These are phyloP conservation scores for Nemopilema nomurai DNA, from an alignment of 30 jellyfish, hydroid and myxozoan species.

Conservation along the genomic window DNA sequence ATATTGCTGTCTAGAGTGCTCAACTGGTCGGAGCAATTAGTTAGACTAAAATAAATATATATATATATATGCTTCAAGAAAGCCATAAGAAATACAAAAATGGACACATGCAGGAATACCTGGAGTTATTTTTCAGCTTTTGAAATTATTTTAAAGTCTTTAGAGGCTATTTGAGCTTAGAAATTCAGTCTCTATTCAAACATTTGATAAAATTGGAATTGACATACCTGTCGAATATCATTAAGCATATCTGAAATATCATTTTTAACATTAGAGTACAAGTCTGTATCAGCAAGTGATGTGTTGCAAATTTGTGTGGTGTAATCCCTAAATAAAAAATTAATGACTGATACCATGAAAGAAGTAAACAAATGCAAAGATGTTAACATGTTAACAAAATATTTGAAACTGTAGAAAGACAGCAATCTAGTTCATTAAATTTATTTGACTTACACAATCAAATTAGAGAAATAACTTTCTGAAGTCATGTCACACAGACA, in stretches of 20 bases:
- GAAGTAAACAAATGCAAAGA: background rate
- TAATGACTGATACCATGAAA: background rate
- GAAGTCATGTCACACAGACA: no score
- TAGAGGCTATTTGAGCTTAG: no score
- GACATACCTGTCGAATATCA: conserved; percentile 43
- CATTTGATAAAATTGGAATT: background rate
- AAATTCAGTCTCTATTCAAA: no score
- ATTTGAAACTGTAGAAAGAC: background rate
- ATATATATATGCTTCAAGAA: no score
- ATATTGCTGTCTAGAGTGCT: no score
- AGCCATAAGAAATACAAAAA: no score
- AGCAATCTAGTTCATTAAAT: background rate
- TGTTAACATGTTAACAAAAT: background rate
- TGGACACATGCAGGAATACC: no score
- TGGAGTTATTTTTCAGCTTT: no score
- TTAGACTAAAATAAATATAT: no score
- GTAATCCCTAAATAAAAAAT: background rate
- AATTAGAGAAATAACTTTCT: no score
- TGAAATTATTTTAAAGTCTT: no score
- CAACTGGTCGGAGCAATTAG: no score
- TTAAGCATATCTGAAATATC: conserved; percentile 50
- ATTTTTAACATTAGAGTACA: conserved; percentile 35
- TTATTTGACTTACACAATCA: background rate
- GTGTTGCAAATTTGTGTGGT: conserved; percentile 12
- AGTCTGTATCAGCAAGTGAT: conserved; percentile 23